These are phyloP conservation scores for Glaucidium brasilianum DNA, from an alignment of 2,113 vertebrate genomes.

Conservation along the genomic window DNA sequence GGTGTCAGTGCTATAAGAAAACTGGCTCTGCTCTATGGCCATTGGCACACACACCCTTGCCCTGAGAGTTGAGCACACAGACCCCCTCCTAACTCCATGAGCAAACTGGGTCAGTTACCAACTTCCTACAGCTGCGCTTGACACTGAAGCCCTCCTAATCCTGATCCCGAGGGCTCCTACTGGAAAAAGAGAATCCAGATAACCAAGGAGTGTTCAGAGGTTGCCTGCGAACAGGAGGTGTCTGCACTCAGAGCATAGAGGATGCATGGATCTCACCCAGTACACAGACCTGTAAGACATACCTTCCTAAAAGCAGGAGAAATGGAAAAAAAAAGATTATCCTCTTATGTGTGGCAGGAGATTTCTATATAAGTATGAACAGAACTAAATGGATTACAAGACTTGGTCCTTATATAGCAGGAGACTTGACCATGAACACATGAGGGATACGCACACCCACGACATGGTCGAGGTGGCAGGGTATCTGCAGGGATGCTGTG, in stretches of 20 bases:
- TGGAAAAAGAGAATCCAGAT: background rate
- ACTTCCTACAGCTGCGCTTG: rapidly evolving
- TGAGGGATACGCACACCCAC: background rate
- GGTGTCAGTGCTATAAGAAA: background rate
- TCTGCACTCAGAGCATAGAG: background rate
- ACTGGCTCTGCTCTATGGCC: background rate
- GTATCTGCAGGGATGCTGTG: background rate
- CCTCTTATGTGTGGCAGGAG: background rate
- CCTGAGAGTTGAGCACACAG: background rate
- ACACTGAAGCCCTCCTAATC: rapidly evolving
- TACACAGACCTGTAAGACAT: background rate
- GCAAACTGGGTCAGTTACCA: rapidly evolving
- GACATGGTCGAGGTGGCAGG: background rate
- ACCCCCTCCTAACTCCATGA: background rate
- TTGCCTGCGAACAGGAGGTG: background rate
- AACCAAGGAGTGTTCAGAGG: background rate
- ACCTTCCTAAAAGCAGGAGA: background rate
- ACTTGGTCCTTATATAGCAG: background rate
- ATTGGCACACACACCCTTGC: too few relatives aligned
- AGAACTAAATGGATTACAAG: background rate
- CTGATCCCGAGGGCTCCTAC: background rate
- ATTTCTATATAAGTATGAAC: background rate
- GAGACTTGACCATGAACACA: background rate
- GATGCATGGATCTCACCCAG: background rate
- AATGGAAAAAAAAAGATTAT: background rate